phyloP scores from a whole-genome alignment of 2,113 vertebrate genomes.

The Willisornis vidua region DNA sequence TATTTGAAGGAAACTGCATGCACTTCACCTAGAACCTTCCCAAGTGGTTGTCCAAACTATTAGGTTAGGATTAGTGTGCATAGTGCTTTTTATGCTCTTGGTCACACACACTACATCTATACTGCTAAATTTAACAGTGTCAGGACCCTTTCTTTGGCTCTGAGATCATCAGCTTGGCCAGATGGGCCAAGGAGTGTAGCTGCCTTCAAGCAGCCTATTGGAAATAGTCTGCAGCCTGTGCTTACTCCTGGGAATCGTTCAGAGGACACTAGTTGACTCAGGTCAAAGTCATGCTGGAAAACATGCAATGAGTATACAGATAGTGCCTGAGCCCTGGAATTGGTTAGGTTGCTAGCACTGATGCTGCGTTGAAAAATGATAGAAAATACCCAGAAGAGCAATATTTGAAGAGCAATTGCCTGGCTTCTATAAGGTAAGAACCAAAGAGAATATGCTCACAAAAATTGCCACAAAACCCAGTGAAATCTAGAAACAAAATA shows the following conservation, averaged over 20 bases:
- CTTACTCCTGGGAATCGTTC: not conserved
- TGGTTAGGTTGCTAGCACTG: not conserved
- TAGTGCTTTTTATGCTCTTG: not conserved
- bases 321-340: not conserved
- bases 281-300: not conserved
- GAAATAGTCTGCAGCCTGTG: not conserved
- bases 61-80: not conserved
- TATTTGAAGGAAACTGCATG: not conserved
- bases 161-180: not conserved
- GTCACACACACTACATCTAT: not conserved
- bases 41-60: not conserved
- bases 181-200: not conserved
- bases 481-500: not conserved
- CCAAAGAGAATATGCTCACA: not conserved
- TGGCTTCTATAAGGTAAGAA: not conserved
- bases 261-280: not conserved
- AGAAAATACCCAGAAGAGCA: not conserved
- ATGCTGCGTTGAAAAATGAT: not conserved
- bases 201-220: not conserved
- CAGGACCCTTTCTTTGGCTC: not conserved
- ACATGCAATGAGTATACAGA: not conserved
- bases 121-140: constrained; percentile 27
- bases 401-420: not conserved
- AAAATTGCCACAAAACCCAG: not conserved
- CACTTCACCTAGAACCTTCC: not conserved